Percentiles rank a stretch among this genome's conserved stretches.
Conservation (phyloP, 2,113 vertebrate genomes). For the Takifugu bimaculatus region DNA sequence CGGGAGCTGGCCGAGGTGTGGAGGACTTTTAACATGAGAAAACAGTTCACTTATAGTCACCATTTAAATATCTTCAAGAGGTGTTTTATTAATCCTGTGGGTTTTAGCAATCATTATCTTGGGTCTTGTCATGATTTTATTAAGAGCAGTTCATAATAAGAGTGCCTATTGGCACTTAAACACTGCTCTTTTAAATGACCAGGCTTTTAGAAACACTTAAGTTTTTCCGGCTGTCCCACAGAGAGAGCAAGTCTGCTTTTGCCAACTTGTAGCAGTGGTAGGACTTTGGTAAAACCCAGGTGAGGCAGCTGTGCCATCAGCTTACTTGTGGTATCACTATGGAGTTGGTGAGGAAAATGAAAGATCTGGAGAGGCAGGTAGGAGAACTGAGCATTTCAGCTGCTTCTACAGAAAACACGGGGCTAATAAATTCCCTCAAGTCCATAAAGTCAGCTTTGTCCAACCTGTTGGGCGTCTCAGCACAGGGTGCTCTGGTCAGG, state of each 20-base stretch:
- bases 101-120: not conserved
- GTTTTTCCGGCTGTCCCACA: not conserved
- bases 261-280: not conserved
- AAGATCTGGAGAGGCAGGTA: not conserved
- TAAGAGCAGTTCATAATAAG: not conserved
- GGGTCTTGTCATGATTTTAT: not conserved
- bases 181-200: not conserved
- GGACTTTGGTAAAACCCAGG: not conserved
- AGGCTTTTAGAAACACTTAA: no score
- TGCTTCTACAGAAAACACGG: not conserved
- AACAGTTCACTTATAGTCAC: not conserved
- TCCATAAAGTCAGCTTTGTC: not conserved
- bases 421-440: not conserved
- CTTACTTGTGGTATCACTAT: no score
- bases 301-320: no score
- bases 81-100: not conserved
- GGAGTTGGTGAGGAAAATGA: no score
- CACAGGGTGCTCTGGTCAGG: not conserved
- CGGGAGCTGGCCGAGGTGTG: not conserved
- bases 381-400: not conserved
- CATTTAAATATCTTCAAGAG: conserved; percentile 1
- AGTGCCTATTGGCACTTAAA: not conserved
- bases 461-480: not conserved
- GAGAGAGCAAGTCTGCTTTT: not conserved
- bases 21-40: not conserved